These are phyloP conservation scores for Meghimatium bilineatum DNA, from an alignment of 2,888 invertebrate species.

Conservation along the genomic window DNA sequence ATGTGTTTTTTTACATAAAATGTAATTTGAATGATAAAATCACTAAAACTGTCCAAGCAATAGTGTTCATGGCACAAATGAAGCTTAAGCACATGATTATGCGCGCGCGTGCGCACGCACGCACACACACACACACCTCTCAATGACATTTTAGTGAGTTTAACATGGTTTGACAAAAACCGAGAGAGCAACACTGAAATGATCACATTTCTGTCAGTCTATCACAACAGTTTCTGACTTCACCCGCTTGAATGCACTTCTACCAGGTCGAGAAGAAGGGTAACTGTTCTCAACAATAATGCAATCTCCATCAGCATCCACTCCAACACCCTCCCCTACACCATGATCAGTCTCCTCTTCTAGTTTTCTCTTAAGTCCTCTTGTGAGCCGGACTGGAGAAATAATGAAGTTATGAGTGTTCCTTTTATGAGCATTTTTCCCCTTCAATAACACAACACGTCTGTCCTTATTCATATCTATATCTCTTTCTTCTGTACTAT, in stretches of 20 bases:
- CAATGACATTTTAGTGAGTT: too few relatives aligned
- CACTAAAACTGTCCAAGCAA: too few relatives aligned
- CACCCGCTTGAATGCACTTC: conserved; percentile 38
- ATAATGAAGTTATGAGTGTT: conserved; percentile 12
- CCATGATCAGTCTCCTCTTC: conserved; percentile 2
- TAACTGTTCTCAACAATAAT: conserved; percentile 45
- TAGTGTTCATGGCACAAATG: too few relatives aligned
- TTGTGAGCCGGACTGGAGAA: conserved; percentile 33
- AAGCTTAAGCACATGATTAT: too few relatives aligned
- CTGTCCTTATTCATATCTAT: not conserved
- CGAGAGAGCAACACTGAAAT: not conserved
- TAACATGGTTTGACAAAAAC: not conserved
- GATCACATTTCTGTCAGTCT: conserved; percentile 18
- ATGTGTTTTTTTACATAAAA: too few relatives aligned
- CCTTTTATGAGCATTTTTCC: conserved; percentile 12
- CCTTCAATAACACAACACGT: not conserved
- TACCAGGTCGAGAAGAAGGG: conserved; percentile 19
- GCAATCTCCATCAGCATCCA: conserved; percentile 36
- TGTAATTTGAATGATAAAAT: too few relatives aligned
- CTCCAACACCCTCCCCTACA: not conserved
- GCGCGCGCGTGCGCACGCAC: too few relatives aligned
- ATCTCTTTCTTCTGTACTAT: conserved; percentile 28
- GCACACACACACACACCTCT: too few relatives aligned
- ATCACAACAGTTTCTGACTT: conserved; percentile 49
- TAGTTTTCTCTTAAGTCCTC: conserved; percentile 43